Percentiles rank a stretch among this genome's conserved stretches.
Conservation (phyloP, 2,797 vertebrate genomes). For the Emydoidea blandingii region DNA sequence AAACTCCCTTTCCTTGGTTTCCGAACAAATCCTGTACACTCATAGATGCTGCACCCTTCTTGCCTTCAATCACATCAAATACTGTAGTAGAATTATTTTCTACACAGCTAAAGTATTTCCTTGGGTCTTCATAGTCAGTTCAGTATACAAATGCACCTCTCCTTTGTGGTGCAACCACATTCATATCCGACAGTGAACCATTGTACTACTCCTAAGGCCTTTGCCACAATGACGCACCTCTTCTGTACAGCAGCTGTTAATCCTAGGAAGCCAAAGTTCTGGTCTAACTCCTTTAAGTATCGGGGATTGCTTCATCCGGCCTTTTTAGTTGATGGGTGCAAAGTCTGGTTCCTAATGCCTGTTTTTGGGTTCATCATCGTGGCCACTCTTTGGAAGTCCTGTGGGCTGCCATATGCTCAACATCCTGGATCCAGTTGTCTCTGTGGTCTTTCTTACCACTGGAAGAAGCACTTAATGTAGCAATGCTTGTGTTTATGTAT, state of each 20-base stretch:
- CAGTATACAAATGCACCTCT: neutral
- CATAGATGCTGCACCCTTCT: neutral
- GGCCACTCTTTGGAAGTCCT: neutral
- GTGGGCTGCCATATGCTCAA: neutral
- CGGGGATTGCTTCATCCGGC: neutral
- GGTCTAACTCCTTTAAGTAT: neutral
- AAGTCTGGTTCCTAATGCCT: neutral
- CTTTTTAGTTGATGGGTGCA: neutral
- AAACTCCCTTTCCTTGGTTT: neutral
- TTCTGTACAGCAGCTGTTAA: neutral
- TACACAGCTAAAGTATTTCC: accelerated
- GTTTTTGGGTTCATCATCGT: neutral
- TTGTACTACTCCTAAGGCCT: neutral
- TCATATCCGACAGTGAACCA: neutral
- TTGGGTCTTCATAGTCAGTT: neutral
- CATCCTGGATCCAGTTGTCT: neutral
- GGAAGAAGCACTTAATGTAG: neutral
- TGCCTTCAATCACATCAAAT: neutral
- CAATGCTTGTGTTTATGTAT: neutral
- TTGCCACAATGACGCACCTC: neutral
- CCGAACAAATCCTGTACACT: neutral
- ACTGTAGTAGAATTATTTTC: neutral
- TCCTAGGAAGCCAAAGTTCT: neutral
- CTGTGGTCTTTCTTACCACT: neutral
- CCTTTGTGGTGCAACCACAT: neutral